These are phyloP conservation scores for Heliconius hermathena DNA, from an alignment of 1,140 invertebrate species.

Conservation along the genomic window DNA sequence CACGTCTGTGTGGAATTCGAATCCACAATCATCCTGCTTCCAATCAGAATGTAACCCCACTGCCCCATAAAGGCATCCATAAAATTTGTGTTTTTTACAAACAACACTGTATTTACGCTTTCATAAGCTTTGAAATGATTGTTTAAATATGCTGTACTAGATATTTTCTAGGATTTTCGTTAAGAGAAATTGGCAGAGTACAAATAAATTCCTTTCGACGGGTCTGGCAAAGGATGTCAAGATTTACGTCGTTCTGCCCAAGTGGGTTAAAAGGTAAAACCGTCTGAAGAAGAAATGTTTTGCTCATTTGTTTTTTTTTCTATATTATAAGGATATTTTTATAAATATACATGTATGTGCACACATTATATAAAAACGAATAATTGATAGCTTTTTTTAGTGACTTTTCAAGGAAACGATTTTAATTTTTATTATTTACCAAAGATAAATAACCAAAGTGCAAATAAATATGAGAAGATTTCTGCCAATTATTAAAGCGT, in stretches of 20 bases:
- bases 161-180: neutral
- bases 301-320: neutral
- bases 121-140: neutral
- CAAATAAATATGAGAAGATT: too few species aligned
- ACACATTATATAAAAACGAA: too few species aligned
- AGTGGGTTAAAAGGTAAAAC: constrained; percentile 5
- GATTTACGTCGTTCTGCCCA: constrained; percentile 6
- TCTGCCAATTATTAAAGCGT: too few species aligned
- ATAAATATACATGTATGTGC: neutral
- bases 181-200: neutral
- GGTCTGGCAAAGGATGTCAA: constrained; percentile 2
- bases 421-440: too few species aligned
- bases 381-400: too few species aligned
- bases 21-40: too few species aligned
- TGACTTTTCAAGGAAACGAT: too few species aligned
- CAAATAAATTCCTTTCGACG: constrained; percentile 8
- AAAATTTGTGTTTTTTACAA: too few species aligned
- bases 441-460: too few species aligned
- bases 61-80: too few species aligned
- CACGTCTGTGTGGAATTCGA: too few species aligned
- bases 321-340: neutral
- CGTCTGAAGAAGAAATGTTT: neutral
- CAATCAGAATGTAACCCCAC: too few species aligned
- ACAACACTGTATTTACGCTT: neutral
- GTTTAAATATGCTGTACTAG: neutral